Conservation (phyloP, 2,797 vertebrate genomes). For the Saxicola maurus region DNA sequence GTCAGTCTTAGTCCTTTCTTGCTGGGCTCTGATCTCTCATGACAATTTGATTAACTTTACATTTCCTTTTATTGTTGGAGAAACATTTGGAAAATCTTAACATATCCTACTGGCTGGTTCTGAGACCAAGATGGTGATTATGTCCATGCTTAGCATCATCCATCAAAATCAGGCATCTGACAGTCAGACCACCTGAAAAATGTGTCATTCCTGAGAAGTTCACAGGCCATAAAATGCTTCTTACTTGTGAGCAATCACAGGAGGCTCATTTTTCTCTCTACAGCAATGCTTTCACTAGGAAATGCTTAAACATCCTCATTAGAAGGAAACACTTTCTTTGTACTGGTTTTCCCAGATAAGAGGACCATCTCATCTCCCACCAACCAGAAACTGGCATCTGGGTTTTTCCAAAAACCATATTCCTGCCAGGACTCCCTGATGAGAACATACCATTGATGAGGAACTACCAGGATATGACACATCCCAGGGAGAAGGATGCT, state of each 20-base stretch:
- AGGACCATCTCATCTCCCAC: neutral
- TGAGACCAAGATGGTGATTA: constrained; percentile 45
- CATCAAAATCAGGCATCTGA: constrained; percentile 52
- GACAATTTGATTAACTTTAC: constrained; percentile 70
- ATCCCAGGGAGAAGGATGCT: neutral
- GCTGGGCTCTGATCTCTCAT: constrained; percentile 61
- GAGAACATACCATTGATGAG: neutral
- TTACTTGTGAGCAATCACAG: neutral
- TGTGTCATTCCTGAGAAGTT: neutral
- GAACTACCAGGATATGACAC: neutral
- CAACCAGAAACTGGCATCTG: neutral
- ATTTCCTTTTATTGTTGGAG: constrained; percentile 67
- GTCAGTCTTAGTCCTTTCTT: constrained; percentile 55
- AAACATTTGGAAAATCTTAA: constrained; percentile 67
- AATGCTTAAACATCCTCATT: neutral
- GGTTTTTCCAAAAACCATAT: neutral
- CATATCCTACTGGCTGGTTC: constrained; percentile 39
- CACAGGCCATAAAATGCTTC: neutral
- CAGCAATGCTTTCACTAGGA: neutral
- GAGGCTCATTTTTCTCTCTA: neutral
- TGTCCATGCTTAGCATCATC: constrained; percentile 42
- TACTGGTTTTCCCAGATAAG: neutral
- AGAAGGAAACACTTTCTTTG: neutral
- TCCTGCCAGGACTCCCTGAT: neutral
- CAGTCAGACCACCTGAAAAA: constrained; percentile 50